phyloP scores from a whole-genome alignment of 37 sponge, comb jelly and placozoan genomes.

The Cliona cf. orientalis region DNA sequence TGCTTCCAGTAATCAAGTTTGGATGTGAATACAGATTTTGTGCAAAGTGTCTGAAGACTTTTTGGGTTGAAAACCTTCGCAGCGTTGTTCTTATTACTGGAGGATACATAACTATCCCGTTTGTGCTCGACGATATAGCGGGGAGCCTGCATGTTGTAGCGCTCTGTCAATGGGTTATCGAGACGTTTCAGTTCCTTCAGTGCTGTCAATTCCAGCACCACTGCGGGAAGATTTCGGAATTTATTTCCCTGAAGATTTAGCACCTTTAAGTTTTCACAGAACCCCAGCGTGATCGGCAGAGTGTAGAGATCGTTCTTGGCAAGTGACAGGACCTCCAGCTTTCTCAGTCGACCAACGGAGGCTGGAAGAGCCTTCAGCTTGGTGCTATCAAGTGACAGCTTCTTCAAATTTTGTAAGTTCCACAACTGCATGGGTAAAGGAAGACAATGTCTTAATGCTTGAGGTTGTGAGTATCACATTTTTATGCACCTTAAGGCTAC shows the following conservation, averaged over 20 bases:
- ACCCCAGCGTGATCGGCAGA: constrained; percentile 66
- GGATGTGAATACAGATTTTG: constrained; percentile 23
- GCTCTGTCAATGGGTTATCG: constrained; percentile 32
- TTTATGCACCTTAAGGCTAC: neutral
- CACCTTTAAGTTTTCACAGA: constrained; percentile 47
- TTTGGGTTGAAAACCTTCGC: constrained; percentile 11
- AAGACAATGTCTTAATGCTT: neutral
- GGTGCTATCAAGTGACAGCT: constrained; percentile 39
- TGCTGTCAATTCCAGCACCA: constrained; percentile 38
- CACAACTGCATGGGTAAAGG: constrained; percentile 46
- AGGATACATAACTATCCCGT: neutral
- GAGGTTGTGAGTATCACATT: neutral
- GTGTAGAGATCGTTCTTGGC: constrained; percentile 38
- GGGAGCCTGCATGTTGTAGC: neutral
- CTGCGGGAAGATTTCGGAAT: constrained; percentile 34
- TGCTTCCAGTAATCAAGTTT: constrained; percentile 62
- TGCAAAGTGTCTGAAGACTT: constrained; percentile 40
- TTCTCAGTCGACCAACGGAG: constrained; percentile 64
- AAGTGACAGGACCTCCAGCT: constrained; percentile 60
- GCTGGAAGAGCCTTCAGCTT: constrained; percentile 39
- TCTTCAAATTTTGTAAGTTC: constrained; percentile 57
- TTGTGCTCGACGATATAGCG: neutral
- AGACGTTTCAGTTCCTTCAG: constrained; percentile 47
- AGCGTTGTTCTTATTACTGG: neutral
- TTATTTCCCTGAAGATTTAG: constrained; percentile 46